These are phyloP conservation scores for Acanthopagrus latus DNA, from an alignment of 2,797 vertebrate genomes.

Conservation along the genomic window DNA sequence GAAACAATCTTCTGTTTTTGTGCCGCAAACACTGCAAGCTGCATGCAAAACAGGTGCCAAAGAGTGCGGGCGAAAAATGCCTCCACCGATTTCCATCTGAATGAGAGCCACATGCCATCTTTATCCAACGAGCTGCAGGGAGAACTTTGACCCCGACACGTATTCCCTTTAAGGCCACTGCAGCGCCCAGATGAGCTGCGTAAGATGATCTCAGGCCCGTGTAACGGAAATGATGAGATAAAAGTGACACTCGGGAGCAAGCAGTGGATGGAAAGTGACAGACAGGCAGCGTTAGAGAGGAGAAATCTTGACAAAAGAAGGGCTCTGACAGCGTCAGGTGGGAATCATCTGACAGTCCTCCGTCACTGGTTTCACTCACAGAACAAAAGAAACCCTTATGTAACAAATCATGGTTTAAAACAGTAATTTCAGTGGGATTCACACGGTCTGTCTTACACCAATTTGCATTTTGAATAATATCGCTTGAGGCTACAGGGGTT, in stretches of 20 bases:
- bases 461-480: not conserved
- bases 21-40: slow-evolving; percentile 27
- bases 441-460: not conserved
- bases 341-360: slow-evolving; percentile 26
- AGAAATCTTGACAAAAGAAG: slow-evolving; percentile 24
- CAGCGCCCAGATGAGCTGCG: slow-evolving; percentile 12
- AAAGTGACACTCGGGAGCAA: slow-evolving; percentile 66
- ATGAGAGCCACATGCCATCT: slow-evolving; percentile 29
- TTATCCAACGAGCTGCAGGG: not conserved
- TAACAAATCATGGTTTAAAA: not conserved
- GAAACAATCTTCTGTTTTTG: slow-evolving; percentile 64
- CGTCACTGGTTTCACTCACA: not conserved
- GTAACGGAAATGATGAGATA: slow-evolving; percentile 42
- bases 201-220: slow-evolving; percentile 37
- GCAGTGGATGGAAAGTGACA: slow-evolving; percentile 28
- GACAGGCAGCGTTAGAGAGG: slow-evolving; percentile 17
- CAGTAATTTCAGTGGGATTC: not conserved
- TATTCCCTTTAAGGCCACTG: not conserved
- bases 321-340: slow-evolving; percentile 20
- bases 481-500: too few relatives aligned
- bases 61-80: slow-evolving; percentile 15
- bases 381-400: slow-evolving; percentile 6
- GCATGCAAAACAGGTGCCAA: slow-evolving; percentile 65
- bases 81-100: slow-evolving; percentile 44
- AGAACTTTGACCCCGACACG: slow-evolving; percentile 27